These are phyloP conservation scores for Meteorus colon DNA, from an alignment of 2,888 invertebrate species.

Conservation along the genomic window DNA sequence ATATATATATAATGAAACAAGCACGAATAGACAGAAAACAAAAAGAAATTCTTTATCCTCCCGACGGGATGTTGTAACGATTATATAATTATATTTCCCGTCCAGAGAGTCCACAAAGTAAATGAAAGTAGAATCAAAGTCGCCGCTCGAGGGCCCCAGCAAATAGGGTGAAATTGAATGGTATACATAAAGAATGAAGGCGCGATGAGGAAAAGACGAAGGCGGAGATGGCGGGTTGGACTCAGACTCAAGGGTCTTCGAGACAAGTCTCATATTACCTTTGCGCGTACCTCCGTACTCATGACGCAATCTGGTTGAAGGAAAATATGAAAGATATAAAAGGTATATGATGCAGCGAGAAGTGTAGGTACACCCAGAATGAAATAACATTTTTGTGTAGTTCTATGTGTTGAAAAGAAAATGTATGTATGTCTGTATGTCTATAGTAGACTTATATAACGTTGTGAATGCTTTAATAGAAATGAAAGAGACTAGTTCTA, in stretches of 20 bases:
- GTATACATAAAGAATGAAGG: slow-evolving; percentile 17
- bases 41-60: slow-evolving; percentile 6
- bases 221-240: background rate
- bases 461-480: too few species aligned
- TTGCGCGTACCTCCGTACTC: slow-evolving; percentile 20
- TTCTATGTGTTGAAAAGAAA: too few species aligned
- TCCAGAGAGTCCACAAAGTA: slow-evolving; percentile 56
- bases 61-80: slow-evolving; percentile 44
- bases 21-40: background rate
- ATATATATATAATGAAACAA: background rate
- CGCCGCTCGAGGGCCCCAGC: slow-evolving; percentile 49
- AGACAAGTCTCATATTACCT: slow-evolving; percentile 42
- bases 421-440: too few species aligned
- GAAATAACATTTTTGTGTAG: too few species aligned
- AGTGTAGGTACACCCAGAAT: too few species aligned
- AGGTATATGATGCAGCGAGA: too few species aligned
- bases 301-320: slow-evolving; percentile 42
- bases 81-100: slow-evolving; percentile 64
- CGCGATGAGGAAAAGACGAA: slow-evolving; percentile 1
- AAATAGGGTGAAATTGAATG: slow-evolving; percentile 19
- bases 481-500: too few species aligned
- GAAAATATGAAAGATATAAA: slow-evolving; percentile 26
- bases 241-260: slow-evolving; percentile 24
- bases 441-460: too few species aligned
- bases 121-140: slow-evolving; percentile 66